Base-by-base conservation (phyloP, 2,797 vertebrate genomes). In the Arctocebus calabarensis region DNA sequence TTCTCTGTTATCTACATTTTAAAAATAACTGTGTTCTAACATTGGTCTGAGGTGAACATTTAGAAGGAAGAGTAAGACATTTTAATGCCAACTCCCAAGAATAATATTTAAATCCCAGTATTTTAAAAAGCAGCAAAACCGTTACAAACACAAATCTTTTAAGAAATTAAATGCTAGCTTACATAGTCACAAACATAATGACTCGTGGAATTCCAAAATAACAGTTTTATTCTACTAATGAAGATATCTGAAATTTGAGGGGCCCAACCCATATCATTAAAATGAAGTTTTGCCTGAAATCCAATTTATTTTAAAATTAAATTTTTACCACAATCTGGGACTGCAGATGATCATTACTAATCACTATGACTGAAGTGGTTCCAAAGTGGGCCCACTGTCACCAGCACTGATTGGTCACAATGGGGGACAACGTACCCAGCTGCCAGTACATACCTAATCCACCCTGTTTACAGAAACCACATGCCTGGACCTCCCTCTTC, bases 101-200 rank as follows among this genome's bases (percentile, higher is more conserved):
- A 85, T 82, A 85, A 86, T 78, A 78, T 85, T 75, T 8, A 95
- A 91, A 91, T 95, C 23, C 88, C 45, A 79, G 32, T 86, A 27
- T 90, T 92, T 73, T 25, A 93, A 89, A 91, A 89, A 68, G 23
- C 20, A 90, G 84, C 32, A 86, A 90, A 94, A 88, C 37, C 2
- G 2, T 84, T 73, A 74, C 22, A 25, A 95, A 94, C 34, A 79
- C 32, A 94, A 96, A 55, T n/a, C 8, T 92, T 61, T 86, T 43
- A 86, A 85, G 29, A 84, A 66, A 88, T 55, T 19, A 84, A 88
- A 91, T 82, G 52, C 45, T n/a, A 77, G 61, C 19, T 84, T 89
- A 73, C 20, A 32, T 19, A 64, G 25, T 52, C 11, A 48, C 32
- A 84, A 93, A 81, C 12, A 16, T 78, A 55, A 71, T 22, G 82